Base-by-base conservation (phyloP, 2,797 vertebrate genomes). In the Acanthurus lineatus region DNA sequence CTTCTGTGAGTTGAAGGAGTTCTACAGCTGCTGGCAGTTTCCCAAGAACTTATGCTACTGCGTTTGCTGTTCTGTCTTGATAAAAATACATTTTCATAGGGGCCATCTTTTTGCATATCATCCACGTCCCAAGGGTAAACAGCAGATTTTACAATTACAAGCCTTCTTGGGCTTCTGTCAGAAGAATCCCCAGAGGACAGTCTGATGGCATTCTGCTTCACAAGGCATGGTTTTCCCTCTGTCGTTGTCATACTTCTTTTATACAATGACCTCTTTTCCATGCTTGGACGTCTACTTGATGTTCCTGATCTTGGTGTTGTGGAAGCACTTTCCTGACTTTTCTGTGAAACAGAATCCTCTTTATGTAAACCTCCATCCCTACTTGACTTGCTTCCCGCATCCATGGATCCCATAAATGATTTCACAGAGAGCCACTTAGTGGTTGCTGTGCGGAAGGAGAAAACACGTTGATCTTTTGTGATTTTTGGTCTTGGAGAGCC, bases 351-450 rank as follows among this genome's bases (percentile, higher is more conserved):
- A 4, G 88, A 88, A 73, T 92, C 89, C n/a, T 94, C 87, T 76
- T 44, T 86, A 66, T 84, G 91, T 35, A 81, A 79, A 72, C 42
- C 60, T 53, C 71, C 79, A 16, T 11, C 87, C 38, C 2, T 93
- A 73, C 61, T 85, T 74, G 63, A 65, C 60, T 67, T 93, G 61
- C 35, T 82, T 11, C 51, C 52, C 44, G 20, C 62, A 44, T 88
- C 91, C 19, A 92, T 76, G 67, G 84, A 93, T 32, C 84, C 90
- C 38, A 92, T 94, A 22, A 97, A 73, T 5, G 95, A 94, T 89
- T 94, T 97, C 58, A 97, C 91, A 59, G 96, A 95, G 3, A 97
- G 91, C 38, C 97, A 87, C 59, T 93, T 95, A 64, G 73, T 88
- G 14, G 95, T 82, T 4, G 96, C 88, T 3, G 72, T 91, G 67